Conservation (phyloP, 2,113 vertebrate species). For the Thamnophis sirtalis region DNA sequence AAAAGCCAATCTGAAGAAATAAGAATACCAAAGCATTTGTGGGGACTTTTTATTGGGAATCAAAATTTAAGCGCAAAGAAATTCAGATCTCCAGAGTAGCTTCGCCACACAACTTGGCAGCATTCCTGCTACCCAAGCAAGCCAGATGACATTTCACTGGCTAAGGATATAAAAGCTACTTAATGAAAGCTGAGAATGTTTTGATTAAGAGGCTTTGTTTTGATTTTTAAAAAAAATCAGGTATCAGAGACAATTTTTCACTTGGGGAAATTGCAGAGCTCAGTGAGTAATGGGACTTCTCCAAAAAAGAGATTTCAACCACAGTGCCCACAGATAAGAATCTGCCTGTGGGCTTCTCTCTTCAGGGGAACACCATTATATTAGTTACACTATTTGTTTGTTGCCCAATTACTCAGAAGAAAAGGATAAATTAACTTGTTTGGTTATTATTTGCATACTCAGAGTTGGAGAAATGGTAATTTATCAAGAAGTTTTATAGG, state of each 20-base stretch:
- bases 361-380: not conserved
- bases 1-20: accelerated
- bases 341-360: not conserved
- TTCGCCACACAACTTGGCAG: not conserved
- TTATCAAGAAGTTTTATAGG: not conserved
- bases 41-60: not conserved
- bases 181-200: not conserved
- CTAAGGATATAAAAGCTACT: not conserved
- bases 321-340: not conserved
- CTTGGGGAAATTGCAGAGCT: not conserved
- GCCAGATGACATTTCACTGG: not conserved
- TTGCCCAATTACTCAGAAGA: not conserved
- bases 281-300: not conserved
- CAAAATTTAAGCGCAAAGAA: accelerated
- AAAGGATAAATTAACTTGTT: not conserved
- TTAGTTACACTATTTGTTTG: not conserved
- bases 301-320: not conserved
- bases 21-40: not conserved
- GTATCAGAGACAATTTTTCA: not conserved
- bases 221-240: accelerated
- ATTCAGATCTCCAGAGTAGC: not conserved
- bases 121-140: not conserved
- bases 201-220: not conserved
- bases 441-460: not conserved
- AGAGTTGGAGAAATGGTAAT: not conserved